Evolutionary conservation across 1,140 invertebrate genomes (phyloP).

Genomic region (Drosophila varians): DNA sequence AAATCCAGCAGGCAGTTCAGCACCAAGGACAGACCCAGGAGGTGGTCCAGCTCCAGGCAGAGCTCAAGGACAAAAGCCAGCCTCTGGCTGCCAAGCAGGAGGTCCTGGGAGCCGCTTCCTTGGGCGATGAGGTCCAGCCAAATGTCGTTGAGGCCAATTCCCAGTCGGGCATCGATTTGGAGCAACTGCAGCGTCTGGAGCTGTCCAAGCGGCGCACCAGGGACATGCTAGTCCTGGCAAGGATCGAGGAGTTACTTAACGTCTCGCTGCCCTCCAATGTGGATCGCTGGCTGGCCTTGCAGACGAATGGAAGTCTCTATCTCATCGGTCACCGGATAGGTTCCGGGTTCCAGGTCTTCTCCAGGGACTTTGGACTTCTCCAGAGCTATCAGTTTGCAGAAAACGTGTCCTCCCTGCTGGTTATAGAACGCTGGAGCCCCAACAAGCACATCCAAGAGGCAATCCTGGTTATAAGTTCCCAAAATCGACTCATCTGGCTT

Average conservation of each 20-base stretch:
- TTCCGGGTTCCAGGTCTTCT: constrained; percentile 35
- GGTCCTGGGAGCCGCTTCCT: constrained; percentile 15
- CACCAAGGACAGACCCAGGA: constrained; percentile 30
- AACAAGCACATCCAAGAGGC: constrained; percentile 42
- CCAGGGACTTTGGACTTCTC: constrained; percentile 23
- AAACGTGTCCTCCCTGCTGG: constrained; percentile 33
- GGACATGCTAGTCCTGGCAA: constrained; percentile 64
- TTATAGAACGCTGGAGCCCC: constrained; percentile 56
- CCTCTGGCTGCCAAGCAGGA: constrained; percentile 5
- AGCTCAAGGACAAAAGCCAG: constrained; percentile 12
- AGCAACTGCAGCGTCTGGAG: constrained; percentile 58
- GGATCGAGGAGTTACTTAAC: constrained; percentile 61
- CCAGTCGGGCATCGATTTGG: constrained; percentile 52
- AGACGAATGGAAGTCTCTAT: constrained; percentile 52
- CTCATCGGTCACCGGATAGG: constrained; percentile 48
- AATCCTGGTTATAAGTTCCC: constrained; percentile 48
- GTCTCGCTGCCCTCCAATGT: constrained; percentile 53
- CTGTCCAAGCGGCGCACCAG: constrained; percentile 64
- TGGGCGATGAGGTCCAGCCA: neutral
- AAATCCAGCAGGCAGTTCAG: constrained; percentile 59
- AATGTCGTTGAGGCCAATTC: constrained; percentile 64
- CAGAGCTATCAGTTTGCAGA: constrained; percentile 7
- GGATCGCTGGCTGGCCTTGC: constrained; percentile 57
- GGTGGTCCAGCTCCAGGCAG: constrained; percentile 42
- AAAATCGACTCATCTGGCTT: constrained; percentile 58